Percentiles rank a stretch among this genome's conserved stretches.
phyloP scores from a whole-genome alignment of 2,113 vertebrate genomes.

The Chloropsis hardwickii region DNA sequence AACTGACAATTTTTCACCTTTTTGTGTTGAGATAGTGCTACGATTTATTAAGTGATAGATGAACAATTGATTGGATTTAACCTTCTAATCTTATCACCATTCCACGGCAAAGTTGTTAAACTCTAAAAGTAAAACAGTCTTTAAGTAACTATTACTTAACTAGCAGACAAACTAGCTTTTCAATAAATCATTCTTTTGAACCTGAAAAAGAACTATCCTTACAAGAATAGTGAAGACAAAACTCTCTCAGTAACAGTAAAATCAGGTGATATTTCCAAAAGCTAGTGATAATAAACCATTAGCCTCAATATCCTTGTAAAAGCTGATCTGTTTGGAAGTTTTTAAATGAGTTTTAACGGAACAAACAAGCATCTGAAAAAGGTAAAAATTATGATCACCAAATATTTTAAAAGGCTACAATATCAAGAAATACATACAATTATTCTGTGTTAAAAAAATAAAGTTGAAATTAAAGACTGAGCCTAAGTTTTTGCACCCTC shows the following conservation, averaged over 20 bases:
- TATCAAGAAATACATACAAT: not conserved
- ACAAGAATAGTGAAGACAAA: not conserved
- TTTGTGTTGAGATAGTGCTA: constrained; percentile 55
- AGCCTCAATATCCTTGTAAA: not conserved
- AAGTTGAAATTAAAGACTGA: not conserved
- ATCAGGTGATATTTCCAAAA: not conserved
- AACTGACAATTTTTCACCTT: constrained; percentile 51
- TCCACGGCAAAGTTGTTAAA: constrained; percentile 32
- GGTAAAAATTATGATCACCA: not conserved
- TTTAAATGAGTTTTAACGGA: not conserved
- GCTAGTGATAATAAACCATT: not conserved
- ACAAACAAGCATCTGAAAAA: not conserved
- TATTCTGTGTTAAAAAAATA: not conserved
- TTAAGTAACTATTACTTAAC: constrained; percentile 20
- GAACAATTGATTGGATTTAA: constrained; percentile 51
- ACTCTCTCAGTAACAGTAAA: not conserved
- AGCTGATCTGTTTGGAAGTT: not conserved
- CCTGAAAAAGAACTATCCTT: not conserved
- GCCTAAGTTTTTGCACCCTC: not conserved
- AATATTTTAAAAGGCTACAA: not conserved
- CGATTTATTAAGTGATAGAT: constrained; percentile 61
- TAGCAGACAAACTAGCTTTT: not conserved
- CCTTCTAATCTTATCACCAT: constrained; percentile 7
- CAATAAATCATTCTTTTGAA: not conserved
- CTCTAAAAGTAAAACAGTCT: constrained; percentile 9